Evolutionary conservation across 2,888 invertebrate genomes (phyloP).

Genomic region (Calliopum simillimum): DNA sequence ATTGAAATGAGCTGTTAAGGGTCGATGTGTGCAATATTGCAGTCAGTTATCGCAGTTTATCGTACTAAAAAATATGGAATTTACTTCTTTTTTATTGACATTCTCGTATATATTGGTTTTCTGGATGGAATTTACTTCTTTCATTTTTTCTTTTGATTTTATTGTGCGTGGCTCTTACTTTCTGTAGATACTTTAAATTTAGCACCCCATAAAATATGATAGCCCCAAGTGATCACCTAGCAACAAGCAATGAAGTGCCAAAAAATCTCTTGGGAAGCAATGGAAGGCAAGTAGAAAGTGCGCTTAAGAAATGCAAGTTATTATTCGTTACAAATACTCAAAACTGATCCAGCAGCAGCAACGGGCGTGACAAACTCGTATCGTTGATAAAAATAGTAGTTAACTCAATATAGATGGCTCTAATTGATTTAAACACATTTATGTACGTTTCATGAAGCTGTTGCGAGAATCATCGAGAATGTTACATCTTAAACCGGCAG

Average conservation of each 20-base stretch:
- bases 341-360: no score
- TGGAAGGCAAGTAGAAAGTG: not conserved
- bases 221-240: constrained; percentile 45
- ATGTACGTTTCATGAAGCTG: no score
- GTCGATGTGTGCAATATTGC: constrained; percentile 37
- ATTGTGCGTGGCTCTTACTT: constrained; percentile 20
- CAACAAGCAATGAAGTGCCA: constrained; percentile 40
- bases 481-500: no score
- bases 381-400: no score
- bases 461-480: no score
- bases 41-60: constrained; percentile 37
- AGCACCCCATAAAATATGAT: constrained; percentile 48
- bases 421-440: no score
- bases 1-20: constrained; percentile 24
- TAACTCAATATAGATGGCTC: no score
- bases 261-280: not conserved
- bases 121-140: constrained; percentile 18
- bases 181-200: constrained; percentile 45
- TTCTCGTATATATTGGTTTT: constrained; percentile 14
- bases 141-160: constrained; percentile 26
- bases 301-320: not conserved
- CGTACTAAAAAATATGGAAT: constrained; percentile 32
- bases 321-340: no score
- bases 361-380: no score
- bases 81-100: constrained; percentile 16